Evolutionary conservation across 2,888 invertebrate species (phyloP), one percentile per base, ranked within the genome.

Genomic region (Endotricha flammealis): DNA sequence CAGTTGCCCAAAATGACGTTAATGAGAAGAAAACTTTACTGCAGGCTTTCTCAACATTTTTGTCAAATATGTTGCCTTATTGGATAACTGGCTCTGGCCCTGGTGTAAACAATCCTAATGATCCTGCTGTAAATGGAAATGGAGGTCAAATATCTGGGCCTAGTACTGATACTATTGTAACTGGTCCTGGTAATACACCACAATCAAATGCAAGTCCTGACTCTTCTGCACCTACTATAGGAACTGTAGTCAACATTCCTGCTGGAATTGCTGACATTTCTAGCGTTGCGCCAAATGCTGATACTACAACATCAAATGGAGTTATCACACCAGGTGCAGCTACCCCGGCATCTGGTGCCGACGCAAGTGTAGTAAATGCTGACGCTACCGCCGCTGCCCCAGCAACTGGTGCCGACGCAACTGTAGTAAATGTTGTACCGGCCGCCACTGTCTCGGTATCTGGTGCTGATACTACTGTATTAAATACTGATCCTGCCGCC

Each of bases 11-110:
- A 36, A 54, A 75, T 41, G 57, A 66, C 11, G 51, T 79, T 20
- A 64, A 70, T 29, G 74, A 80, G 44, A 71, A 75, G 40, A 74
- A 49, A 55, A 61, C 67, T 5, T 64, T 82, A 36, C 57, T 86
- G 10, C 64, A 76, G 48, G 53, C 69, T 0, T 50, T 79, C 29
- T 53, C 53, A 8, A 66, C 78, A 44, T 75, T 72, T 44, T 49
- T 86, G 24, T 59, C 74, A 1, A 70, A 61, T 29, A 44, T 83
- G 4, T 50, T 81, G 20, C 78, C 80, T n/a, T 66, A 36, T 41
- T 80, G 79, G 80, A 48, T 66, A 8, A 54, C 57, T 40, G 65
- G 62, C 33, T 11, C 32, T 12, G 20, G 4, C 2, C 9, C n/a
- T 3, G 13, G 29, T n/a, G n/a, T n/a, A n/a, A n/a, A n/a, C n/a